A percentile compares a stretch with the other conserved stretches of the same genome.
Conservation (phyloP, 2,797 vertebrate species). For the Hemibagrus guttatus region DNA sequence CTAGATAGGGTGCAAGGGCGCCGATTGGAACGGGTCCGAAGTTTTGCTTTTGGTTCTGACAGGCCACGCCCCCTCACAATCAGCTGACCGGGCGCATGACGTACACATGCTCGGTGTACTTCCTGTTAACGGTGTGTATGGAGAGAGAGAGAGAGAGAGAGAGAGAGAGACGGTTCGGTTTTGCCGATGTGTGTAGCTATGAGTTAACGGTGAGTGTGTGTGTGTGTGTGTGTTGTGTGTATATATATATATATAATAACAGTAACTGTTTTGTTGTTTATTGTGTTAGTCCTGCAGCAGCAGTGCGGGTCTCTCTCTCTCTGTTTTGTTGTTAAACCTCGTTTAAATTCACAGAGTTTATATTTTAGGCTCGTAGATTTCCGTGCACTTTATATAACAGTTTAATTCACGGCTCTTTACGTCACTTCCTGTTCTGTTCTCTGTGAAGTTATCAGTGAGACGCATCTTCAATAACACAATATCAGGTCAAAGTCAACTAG, state of each 20-base stretch:
- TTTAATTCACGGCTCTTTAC: neutral
- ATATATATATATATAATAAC: neutral
- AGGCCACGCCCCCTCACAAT: neutral
- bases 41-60: neutral
- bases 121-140: slow-evolving; percentile 24
- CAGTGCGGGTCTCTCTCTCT: neutral
- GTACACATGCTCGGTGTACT: neutral
- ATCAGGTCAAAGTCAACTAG: slow-evolving; percentile 39
- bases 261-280: neutral
- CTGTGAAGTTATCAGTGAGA: neutral
- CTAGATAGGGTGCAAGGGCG: neutral
- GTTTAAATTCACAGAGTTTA: neutral
- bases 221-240: slow-evolving; percentile 10
- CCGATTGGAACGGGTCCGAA: neutral
- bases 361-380: neutral
- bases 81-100: slow-evolving; percentile 55
- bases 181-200: neutral
- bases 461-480: neutral
- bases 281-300: neutral
- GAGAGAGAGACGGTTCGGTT: neutral
- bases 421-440: neutral
- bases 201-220: slow-evolving; percentile 5
- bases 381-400: neutral
- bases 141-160: neutral
- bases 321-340: neutral